Evolutionary conservation across 1,140 invertebrate genomes (phyloP), one percentile per base, ranked within the genome.

Genomic region (Ceratina calcarata): DNA sequence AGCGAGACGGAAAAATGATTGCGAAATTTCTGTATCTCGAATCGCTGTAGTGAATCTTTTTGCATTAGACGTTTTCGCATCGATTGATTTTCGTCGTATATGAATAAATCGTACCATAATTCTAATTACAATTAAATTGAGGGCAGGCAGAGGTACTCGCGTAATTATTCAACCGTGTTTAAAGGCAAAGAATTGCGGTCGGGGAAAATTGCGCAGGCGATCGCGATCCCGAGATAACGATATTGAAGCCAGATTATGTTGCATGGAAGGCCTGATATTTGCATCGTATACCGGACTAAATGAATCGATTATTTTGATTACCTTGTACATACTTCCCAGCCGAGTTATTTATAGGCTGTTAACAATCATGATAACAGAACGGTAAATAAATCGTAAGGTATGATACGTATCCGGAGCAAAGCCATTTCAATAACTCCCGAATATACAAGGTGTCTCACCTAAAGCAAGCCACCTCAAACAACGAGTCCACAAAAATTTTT

Each of bases 241-340:
- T n/a, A 67, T 51, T 20, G 15, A 24, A 49, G 12, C 15, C 15
- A 2, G 13, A 20, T 49, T 68, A n/a, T 53, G 16, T 18, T 51
- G 51, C 22, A 68, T 49, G 22, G 1, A 0, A 16, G 18, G 2
- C 37, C 22, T 51, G 15, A 49, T 67, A 67, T 51, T 16, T 18
- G 22, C 16, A 6, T 10, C 16, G 12, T 68, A 22, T 53, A 27
- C 12, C 16, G 15, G 18, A 2, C 24, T 13, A 24, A 68, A 18
- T 3, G 22, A 68, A 68, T 27, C 49, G 22, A 53, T 68, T 68
- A 68, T 68, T 68, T 68, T 68, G 2, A 53, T 27, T 68, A 68
- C 12, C 49, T 53, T 2, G 3, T n/a, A 10, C 8, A n/a, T 4
- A 51, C 3, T 13, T 51, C 18, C 12, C 1, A 1, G 0, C 6